These are phyloP conservation scores for Squalus acanthias DNA, from an alignment of 2,797 vertebrate genomes.

Conservation along the genomic window DNA sequence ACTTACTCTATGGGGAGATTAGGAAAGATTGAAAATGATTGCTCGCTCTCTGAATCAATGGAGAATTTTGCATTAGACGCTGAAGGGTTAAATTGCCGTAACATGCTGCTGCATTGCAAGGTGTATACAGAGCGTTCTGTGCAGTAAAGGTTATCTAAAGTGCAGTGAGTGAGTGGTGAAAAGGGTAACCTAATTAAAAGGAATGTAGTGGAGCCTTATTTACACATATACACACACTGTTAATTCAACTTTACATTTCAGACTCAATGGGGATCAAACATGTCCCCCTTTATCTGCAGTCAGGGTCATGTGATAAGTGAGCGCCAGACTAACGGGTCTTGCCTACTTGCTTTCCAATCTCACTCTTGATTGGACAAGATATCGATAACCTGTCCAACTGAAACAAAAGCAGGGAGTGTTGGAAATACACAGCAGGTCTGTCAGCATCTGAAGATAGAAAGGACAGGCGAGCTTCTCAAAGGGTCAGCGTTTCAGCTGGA, in stretches of 20 bases:
- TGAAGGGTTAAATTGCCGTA: slow-evolving; percentile 10
- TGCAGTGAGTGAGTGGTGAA: slow-evolving; percentile 36
- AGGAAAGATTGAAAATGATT: background rate
- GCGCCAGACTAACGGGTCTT: background rate
- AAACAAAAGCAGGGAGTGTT: background rate
- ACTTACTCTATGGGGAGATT: background rate
- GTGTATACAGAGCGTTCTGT: slow-evolving; percentile 12
- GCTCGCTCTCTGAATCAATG: background rate
- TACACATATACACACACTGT: background rate
- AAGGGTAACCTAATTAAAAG: slow-evolving; percentile 38
- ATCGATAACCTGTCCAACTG: background rate
- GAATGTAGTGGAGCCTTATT: slow-evolving; percentile 5
- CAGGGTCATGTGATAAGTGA: background rate
- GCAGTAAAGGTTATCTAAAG: slow-evolving; percentile 37
- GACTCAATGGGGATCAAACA: slow-evolving; percentile 27
- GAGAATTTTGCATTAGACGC: background rate
- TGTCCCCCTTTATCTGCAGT: background rate
- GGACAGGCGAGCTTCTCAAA: background rate
- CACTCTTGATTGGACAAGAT: background rate
- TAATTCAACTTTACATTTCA: slow-evolving; percentile 31
- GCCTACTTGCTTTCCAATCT: background rate
- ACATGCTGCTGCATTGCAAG: background rate
- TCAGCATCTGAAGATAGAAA: background rate
- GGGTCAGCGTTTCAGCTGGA: background rate
- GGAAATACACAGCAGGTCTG: background rate